These are phyloP conservation scores for Merodon equestris DNA, from an alignment of 2,888 invertebrate genomes.

Conservation along the genomic window DNA sequence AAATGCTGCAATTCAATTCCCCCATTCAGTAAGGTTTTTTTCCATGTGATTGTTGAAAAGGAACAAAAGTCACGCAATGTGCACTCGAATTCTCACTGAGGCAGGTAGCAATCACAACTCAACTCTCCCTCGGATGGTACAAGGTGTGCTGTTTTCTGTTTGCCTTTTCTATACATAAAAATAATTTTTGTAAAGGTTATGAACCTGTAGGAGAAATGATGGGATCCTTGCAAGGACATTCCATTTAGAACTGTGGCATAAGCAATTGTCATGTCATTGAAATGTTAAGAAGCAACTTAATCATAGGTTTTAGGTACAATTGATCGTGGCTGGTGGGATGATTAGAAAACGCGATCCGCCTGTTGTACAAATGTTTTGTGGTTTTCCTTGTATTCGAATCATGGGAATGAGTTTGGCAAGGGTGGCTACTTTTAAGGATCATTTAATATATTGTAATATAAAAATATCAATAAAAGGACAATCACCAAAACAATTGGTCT, in stretches of 20 bases:
- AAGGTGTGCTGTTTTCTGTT: slow-evolving; percentile 7
- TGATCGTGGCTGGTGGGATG: too few species aligned
- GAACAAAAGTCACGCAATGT: slow-evolving; percentile 68
- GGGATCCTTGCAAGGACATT: slow-evolving; percentile 24
- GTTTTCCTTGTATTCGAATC: too few species aligned
- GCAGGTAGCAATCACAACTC: slow-evolving; percentile 57
- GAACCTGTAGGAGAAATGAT: slow-evolving; percentile 1
- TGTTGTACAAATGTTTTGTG: too few species aligned
- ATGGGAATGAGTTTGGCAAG: too few species aligned
- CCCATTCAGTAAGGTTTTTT: too few species aligned
- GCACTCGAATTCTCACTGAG: slow-evolving; percentile 54
- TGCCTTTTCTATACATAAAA: neutral
- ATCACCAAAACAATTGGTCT: too few species aligned
- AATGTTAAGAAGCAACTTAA: neutral
- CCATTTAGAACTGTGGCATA: slow-evolving; percentile 30
- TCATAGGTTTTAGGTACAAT: too few species aligned
- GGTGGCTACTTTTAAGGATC: too few species aligned
- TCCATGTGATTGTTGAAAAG: slow-evolving; percentile 52
- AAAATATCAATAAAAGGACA: too few species aligned
- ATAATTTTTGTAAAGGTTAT: slow-evolving; percentile 18
- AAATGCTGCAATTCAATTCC: too few species aligned
- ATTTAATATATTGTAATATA: too few species aligned
- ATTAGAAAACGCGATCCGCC: too few species aligned
- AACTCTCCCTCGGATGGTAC: neutral
- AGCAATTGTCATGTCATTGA: slow-evolving; percentile 9